These are phyloP conservation scores for Sardina pilchardus DNA, from an alignment of 2,113 vertebrate genomes.

Conservation along the genomic window DNA sequence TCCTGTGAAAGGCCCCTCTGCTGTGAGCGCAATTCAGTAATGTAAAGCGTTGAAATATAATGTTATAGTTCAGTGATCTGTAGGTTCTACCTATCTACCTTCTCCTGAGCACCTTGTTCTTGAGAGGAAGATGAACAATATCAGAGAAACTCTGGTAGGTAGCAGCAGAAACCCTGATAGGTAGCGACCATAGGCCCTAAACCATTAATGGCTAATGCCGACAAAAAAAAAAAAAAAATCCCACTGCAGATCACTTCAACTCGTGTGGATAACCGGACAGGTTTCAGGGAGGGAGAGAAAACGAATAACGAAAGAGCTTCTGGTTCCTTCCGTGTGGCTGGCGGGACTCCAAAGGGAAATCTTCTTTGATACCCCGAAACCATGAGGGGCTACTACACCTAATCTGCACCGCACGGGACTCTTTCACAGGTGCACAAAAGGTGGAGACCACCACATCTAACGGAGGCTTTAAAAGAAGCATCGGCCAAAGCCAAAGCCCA, in stretches of 20 bases:
- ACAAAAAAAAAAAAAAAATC: background rate
- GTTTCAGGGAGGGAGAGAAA: background rate
- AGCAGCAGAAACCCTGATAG: background rate
- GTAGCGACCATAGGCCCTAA: background rate
- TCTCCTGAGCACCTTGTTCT: background rate
- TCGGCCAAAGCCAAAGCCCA: background rate
- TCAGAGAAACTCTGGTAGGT: background rate
- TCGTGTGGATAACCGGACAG: background rate
- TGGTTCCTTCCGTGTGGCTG: background rate
- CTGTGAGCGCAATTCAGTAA: background rate
- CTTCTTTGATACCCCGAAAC: background rate
- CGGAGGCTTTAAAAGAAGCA: background rate
- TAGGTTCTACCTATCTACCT: background rate
- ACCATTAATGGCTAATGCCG: background rate
- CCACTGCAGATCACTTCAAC: background rate
- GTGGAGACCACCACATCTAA: background rate
- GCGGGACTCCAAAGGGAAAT: background rate
- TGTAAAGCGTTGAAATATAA: background rate
- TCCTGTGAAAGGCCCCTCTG: constrained; percentile 46
- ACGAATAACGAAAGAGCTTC: background rate
- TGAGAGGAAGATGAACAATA: background rate
- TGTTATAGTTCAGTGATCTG: background rate
- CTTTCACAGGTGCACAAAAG: background rate
- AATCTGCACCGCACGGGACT: background rate
- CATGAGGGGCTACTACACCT: background rate